A percentile compares a stretch with the other conserved stretches of the same genome.
These are phyloP conservation scores for Diuraphis noxia DNA, from an alignment of 1,140 invertebrate genomes.

Conservation along the genomic window DNA sequence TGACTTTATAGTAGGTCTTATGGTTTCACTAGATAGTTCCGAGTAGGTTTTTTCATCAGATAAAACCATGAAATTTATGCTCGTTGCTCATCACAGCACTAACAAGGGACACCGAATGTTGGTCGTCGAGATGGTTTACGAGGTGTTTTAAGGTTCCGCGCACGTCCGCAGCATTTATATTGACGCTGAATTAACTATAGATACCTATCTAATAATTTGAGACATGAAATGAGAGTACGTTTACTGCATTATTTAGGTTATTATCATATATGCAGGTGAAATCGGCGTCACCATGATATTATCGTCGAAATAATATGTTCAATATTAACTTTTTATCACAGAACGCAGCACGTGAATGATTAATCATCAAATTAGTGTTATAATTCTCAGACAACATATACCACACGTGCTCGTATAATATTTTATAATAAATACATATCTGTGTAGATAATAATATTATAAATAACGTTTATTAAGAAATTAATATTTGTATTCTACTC, in stretches of 20 bases:
- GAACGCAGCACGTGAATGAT: background rate
- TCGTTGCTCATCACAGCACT: background rate
- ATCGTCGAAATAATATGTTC: background rate
- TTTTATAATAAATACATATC: no score
- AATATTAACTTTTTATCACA: constrained; percentile 4
- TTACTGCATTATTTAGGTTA: constrained; percentile 2
- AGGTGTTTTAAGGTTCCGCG: constrained; percentile 14
- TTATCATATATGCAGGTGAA: background rate
- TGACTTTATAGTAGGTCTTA: background rate
- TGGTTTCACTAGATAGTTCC: background rate
- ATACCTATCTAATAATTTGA: constrained; percentile 28
- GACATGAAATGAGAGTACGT: constrained; percentile 8
- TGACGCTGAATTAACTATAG: constrained; percentile 13
- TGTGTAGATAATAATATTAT: no score
- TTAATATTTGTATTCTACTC: no score
- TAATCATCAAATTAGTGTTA: background rate
- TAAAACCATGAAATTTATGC: constrained; percentile 7
- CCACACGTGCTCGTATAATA: no score
- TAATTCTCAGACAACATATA: background rate
- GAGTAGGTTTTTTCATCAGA: constrained; percentile 18
- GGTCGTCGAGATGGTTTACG: constrained; percentile 25
- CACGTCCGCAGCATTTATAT: constrained; percentile 37
- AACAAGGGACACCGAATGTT: background rate
- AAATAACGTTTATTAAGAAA: no score
- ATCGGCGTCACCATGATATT: background rate